phyloP scores from a whole-genome alignment of 2,113 vertebrate genomes.

The Zosterops pallidus region DNA sequence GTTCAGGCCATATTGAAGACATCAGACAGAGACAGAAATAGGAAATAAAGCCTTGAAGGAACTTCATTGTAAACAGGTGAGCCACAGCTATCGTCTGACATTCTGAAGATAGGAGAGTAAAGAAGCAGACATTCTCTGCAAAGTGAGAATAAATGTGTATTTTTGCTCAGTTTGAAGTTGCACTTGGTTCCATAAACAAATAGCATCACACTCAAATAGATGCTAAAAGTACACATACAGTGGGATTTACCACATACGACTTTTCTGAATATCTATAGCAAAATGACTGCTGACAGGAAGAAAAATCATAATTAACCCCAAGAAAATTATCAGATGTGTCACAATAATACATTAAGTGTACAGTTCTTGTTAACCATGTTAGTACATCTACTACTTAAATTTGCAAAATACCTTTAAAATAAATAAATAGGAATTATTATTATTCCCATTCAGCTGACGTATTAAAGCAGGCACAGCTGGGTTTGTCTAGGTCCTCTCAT shows the following conservation, averaged over 20 bases:
- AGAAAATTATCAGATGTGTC: neutral
- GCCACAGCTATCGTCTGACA: neutral
- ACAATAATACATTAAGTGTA: neutral
- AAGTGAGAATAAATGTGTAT: neutral
- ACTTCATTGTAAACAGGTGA: neutral
- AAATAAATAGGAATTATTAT: neutral
- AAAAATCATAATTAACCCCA: neutral
- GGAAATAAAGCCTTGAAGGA: neutral
- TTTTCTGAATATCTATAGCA: neutral
- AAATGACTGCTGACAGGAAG: neutral
- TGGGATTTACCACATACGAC: neutral
- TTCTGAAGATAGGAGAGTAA: neutral
- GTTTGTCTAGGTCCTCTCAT: neutral
- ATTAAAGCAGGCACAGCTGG: neutral
- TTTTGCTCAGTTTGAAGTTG: neutral
- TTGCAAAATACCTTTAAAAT: neutral
- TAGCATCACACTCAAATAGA: neutral
- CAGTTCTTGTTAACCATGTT: neutral
- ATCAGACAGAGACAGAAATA: constrained; percentile 16
- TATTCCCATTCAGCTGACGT: neutral
- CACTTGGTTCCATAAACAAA: neutral
- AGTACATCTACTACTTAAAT: neutral
- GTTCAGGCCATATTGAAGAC: neutral
- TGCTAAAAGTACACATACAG: neutral
- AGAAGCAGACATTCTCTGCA: neutral